These are phyloP conservation scores for Mirza zaza DNA, from an alignment of 2,113 vertebrate genomes.

Conservation along the genomic window DNA sequence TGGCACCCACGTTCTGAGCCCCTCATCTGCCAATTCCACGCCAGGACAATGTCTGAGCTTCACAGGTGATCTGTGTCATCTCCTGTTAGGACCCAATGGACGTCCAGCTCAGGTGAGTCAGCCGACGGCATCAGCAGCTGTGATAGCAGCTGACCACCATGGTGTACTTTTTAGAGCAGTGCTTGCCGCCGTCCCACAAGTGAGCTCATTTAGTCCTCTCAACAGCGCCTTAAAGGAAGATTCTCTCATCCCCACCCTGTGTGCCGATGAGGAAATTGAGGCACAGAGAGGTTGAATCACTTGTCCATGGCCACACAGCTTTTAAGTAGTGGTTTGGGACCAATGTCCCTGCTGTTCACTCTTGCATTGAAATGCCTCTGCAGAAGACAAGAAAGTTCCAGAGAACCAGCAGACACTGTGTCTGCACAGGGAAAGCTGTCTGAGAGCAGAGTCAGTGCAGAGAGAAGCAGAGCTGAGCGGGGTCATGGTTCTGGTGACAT, in stretches of 20 bases:
- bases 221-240: not conserved
- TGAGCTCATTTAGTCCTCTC: not conserved
- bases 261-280: not conserved
- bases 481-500: fast-evolving
- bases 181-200: not conserved
- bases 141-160: not conserved
- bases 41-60: not conserved
- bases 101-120: no score
- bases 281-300: not conserved
- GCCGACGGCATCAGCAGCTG: no score
- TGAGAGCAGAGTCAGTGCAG: not conserved
- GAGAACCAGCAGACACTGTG: not conserved
- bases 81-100: no score
- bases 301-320: not conserved
- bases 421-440: not conserved
- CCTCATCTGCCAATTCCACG: fast-evolving
- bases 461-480: not conserved
- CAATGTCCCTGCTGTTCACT: not conserved
- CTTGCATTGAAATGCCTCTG: not conserved
- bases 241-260: not conserved
- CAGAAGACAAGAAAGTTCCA: not conserved
- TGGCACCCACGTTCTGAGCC: not conserved
- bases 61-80: no score
- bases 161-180: not conserved
- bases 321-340: not conserved